A percentile compares a stretch with the other conserved stretches of the same genome.
Conservation (phyloP, 53 echinoderm and acorn worm species). For the Luidia sarsii region DNA sequence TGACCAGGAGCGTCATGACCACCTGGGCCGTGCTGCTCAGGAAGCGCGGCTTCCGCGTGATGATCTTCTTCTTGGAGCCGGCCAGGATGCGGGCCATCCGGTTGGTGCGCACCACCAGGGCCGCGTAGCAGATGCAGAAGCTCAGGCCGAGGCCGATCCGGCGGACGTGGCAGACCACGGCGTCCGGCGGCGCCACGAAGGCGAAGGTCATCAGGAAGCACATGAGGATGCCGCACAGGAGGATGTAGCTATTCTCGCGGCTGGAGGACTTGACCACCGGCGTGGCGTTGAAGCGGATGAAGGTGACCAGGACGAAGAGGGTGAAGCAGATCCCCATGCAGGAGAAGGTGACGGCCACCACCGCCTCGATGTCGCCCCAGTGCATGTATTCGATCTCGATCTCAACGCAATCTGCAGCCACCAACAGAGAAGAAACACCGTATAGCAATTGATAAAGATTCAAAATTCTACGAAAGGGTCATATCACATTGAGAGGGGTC, state of each 20-base stretch:
- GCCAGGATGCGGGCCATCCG: constrained; percentile 94
- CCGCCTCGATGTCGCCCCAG: constrained; percentile 81
- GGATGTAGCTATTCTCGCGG: constrained; percentile 92
- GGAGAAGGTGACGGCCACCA: constrained; percentile 78
- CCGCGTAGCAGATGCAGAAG: constrained; percentile 91
- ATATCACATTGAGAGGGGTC: too few species aligned
- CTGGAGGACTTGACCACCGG: constrained; percentile 97
- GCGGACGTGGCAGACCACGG: constrained; percentile 76
- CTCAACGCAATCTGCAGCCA: constrained; percentile 65
- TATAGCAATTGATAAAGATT: too few species aligned
- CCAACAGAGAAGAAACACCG: neutral
- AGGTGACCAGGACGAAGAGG: constrained; percentile 83
- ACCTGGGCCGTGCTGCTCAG: constrained; percentile 91
- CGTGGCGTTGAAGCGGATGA: constrained; percentile 85
- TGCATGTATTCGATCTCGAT: constrained; percentile 84
- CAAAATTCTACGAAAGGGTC: too few species aligned
- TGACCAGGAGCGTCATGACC: constrained; percentile 87
- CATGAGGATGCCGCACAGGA: constrained; percentile 79
- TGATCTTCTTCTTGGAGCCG: constrained; percentile 95
- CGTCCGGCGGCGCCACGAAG: constrained; percentile 78
- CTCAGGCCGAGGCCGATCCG: constrained; percentile 82
- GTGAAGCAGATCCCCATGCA: constrained; percentile 81
- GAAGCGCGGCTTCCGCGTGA: constrained; percentile 91
- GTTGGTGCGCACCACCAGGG: constrained; percentile 89
- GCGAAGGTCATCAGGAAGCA: constrained; percentile 86